phyloP scores from a whole-genome alignment of 1,140 invertebrate species.

The Copidosoma floridanum region DNA sequence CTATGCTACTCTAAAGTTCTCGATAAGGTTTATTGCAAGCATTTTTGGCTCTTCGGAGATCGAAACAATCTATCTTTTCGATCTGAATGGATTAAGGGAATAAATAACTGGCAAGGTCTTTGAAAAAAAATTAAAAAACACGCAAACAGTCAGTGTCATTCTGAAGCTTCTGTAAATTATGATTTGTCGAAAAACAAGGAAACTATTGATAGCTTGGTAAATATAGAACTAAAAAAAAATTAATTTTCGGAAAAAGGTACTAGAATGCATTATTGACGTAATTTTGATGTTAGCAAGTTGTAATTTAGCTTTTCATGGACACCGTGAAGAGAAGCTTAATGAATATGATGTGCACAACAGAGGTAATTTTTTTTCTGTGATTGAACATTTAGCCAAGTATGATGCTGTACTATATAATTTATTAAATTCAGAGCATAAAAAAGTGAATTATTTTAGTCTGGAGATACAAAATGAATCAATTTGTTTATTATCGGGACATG shows the following conservation, averaged over 20 bases:
- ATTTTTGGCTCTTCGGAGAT: not conserved
- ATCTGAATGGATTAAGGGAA: conserved; percentile 9
- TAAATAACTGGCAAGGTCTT: conserved; percentile 22
- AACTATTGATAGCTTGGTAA: conserved; percentile 34
- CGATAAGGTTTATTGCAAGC: not conserved
- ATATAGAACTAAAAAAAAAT: no score
- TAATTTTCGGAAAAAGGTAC: conserved; percentile 30
- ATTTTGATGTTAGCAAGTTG: conserved; percentile 30
- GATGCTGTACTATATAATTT: conserved; percentile 29
- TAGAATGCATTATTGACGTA: conserved; percentile 30
- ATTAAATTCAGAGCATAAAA: conserved; percentile 21
- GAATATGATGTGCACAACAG: conserved; percentile 22
- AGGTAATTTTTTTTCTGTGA: conserved; percentile 32
- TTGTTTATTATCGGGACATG: conserved; percentile 28
- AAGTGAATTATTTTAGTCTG: conserved; percentile 27
- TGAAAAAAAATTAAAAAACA: conserved; percentile 22
- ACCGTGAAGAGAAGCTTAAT: conserved; percentile 25
- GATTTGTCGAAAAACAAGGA: conserved; percentile 25
- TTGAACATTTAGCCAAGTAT: conserved; percentile 28
- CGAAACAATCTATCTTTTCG: not conserved
- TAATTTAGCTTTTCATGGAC: conserved; percentile 19
- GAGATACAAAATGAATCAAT: conserved; percentile 37
- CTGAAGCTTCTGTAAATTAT: conserved; percentile 32
- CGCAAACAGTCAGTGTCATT: conserved; percentile 26
- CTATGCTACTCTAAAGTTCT: not conserved